These are phyloP conservation scores for Sebastolobus alascanus DNA, from an alignment of 2,797 vertebrate genomes.

Conservation along the genomic window DNA sequence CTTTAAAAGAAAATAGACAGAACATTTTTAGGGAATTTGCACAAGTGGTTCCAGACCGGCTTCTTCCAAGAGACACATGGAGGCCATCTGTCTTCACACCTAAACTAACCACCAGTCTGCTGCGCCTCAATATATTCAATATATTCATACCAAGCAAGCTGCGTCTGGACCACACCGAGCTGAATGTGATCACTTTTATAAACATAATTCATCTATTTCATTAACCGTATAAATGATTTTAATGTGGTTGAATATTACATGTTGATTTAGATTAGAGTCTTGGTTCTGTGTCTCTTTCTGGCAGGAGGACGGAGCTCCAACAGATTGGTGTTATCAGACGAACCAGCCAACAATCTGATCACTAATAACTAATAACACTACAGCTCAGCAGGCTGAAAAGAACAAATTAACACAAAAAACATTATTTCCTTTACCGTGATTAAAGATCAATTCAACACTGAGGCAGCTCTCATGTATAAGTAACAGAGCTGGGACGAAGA, in stretches of 20 bases:
- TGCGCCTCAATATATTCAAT: conserved; percentile 9
- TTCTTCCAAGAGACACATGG: conserved; percentile 59
- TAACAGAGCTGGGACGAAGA: no score
- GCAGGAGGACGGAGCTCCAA: conserved; percentile 41
- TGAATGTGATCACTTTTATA: background rate
- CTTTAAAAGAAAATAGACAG: conserved; percentile 72
- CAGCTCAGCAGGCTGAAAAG: conserved; percentile 55
- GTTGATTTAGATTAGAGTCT: background rate
- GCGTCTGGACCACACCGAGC: no score
- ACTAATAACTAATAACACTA: conserved; percentile 61
- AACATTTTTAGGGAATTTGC: background rate
- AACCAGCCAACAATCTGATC: conserved; percentile 24
- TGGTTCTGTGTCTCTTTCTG: conserved; percentile 33
- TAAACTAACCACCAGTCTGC: conserved; percentile 21
- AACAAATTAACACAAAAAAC: conserved; percentile 29
- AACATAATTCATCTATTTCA: conserved; percentile 1
- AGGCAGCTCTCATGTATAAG: background rate
- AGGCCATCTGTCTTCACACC: conserved; percentile 72
- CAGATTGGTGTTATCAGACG: conserved; percentile 64
- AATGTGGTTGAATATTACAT: background rate
- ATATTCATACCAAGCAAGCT: no score
- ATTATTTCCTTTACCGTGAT: background rate
- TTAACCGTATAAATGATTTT: background rate
- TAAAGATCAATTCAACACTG: background rate
- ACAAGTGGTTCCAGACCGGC: conserved; percentile 30